phyloP scores from a whole-genome alignment of 1,140 invertebrate species.

The Thrips palmi region DNA sequence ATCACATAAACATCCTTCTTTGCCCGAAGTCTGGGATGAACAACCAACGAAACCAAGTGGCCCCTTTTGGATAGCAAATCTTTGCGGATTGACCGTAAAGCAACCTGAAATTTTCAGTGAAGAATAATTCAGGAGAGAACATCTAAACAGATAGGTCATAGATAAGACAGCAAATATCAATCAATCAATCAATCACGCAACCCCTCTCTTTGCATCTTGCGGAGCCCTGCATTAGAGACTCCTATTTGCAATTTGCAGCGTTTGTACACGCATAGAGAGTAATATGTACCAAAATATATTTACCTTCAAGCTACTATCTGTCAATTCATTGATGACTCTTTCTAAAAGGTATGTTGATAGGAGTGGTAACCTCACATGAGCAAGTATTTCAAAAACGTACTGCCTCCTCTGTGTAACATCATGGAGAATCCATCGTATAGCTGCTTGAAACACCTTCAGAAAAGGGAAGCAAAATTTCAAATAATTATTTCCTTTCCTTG shows the following conservation, averaged over 20 bases:
- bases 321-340: constrained; percentile 57
- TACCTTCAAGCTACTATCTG: constrained; percentile 56
- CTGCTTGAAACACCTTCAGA: constrained; percentile 65
- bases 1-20: constrained; percentile 80
- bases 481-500: background rate
- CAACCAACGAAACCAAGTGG: constrained; percentile 52
- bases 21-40: constrained; percentile 58
- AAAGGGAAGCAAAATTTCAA: constrained; percentile 6
- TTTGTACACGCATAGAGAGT: background rate
- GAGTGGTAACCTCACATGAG: constrained; percentile 65
- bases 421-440: constrained; percentile 76
- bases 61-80: constrained; percentile 62
- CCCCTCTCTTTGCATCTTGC: background rate
- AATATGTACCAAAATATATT: background rate
- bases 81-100: constrained; percentile 58
- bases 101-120: constrained; percentile 30
- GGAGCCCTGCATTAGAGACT: background rate
- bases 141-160: no score
- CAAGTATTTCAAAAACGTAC: constrained; percentile 74
- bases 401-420: constrained; percentile 58
- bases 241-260: background rate
- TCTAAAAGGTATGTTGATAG: constrained; percentile 68
- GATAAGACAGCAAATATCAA: no score
- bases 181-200: no score
- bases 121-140: no score